Conservation (phyloP, 2,113 vertebrate genomes). For the Dasypus novemcinctus region DNA sequence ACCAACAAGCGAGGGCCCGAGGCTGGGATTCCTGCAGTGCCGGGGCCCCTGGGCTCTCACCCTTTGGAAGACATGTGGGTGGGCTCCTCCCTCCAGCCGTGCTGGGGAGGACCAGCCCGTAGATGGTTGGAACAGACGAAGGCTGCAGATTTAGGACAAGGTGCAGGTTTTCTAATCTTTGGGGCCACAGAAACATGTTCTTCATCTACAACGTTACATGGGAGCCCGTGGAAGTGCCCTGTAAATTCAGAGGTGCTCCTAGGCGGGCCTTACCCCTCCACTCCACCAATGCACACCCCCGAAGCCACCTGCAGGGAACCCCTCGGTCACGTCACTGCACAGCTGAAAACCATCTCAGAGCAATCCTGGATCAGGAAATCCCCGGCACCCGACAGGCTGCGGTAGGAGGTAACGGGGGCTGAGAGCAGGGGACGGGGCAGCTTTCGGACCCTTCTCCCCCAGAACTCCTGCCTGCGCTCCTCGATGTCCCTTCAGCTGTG, state of each 20-base stretch:
- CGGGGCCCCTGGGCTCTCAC: not conserved
- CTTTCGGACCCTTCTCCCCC: not conserved
- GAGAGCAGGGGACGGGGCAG: not conserved
- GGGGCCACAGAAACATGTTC: not conserved
- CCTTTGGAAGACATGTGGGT: not conserved
- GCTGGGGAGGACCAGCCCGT: not conserved
- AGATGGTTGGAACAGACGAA: not conserved
- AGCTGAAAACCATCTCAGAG: not conserved
- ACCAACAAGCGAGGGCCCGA: not conserved
- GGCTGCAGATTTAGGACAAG: not conserved
- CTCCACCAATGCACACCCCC: not conserved
- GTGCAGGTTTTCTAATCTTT: not conserved
- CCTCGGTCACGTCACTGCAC: not conserved
- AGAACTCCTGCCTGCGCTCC: not conserved
- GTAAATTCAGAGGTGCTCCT: not conserved
- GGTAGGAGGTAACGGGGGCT: not conserved
- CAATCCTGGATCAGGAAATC: not conserved
- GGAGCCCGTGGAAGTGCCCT: too few species aligned
- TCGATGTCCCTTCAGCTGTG: not conserved
- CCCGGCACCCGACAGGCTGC: not conserved
- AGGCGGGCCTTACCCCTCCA: not conserved
- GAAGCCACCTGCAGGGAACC: not conserved
- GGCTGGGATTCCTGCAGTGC: not conserved
- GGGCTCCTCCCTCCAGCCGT: not conserved
- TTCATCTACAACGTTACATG: not conserved